Percentiles rank a stretch among this genome's conserved stretches.
Conservation (phyloP, 2,888 invertebrate genomes). For the Chironomus riparius region DNA sequence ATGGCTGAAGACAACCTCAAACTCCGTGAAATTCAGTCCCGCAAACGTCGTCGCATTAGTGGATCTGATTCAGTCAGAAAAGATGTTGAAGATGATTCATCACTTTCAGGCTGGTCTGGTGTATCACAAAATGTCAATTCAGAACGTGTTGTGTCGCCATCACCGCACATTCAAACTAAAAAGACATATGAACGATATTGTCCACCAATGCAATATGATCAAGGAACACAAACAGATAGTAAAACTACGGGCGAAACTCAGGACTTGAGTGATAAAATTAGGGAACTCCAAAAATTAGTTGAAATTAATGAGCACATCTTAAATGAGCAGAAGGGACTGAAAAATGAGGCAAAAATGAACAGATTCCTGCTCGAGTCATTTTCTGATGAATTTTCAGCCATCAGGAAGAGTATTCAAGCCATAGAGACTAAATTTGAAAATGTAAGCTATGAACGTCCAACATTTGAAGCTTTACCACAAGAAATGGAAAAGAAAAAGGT, state of each 20-base stretch:
- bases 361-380: neutral
- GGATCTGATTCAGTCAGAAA: neutral
- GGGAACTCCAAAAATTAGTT: constrained; percentile 5
- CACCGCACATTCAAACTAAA: neutral
- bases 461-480: neutral
- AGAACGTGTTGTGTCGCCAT: constrained; percentile 8
- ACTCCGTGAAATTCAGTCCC: neutral
- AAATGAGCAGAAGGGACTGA: constrained; percentile 4
- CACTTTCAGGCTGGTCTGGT: constrained; percentile 2
- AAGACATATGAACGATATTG: constrained; percentile 8
- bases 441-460: neutral
- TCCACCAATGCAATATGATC: constrained; percentile 30
- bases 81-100: constrained; percentile 1
- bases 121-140: constrained; percentile 5
- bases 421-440: constrained; percentile 11
- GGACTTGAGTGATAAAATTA: constrained; percentile 1
- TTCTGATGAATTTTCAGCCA: constrained; percentile 5
- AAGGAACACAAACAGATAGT: constrained; percentile 30
- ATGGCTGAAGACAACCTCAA: constrained; percentile 18
- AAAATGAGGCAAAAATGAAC: constrained; percentile 9
- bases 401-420: constrained; percentile 1
- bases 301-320: constrained; percentile 20
- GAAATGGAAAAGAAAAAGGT: neutral
- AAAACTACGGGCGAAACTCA: neutral
- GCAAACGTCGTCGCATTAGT: constrained; percentile 25